A percentile compares a stretch with the other conserved stretches of the same genome.
Conservation (phyloP, 2,113 vertebrate species). For the Motacilla tschutschensis region DNA sequence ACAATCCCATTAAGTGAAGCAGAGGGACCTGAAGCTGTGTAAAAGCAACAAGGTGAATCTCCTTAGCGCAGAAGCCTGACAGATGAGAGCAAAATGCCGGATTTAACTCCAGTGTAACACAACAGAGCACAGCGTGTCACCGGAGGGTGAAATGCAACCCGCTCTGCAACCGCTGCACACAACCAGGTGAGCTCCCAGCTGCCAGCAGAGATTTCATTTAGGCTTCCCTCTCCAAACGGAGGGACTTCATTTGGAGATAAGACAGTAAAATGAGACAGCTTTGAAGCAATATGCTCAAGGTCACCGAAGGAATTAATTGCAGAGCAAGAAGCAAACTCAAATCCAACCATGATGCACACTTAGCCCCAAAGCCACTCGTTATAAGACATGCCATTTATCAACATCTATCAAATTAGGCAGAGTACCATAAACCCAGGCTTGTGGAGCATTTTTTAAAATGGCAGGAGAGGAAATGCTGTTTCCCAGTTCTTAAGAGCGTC, state of each 20-base stretch:
- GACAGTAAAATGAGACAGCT: not conserved
- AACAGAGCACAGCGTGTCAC: not conserved
- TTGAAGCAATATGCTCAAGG: constrained; percentile 5
- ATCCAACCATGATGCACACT: not conserved
- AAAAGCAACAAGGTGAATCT: constrained; percentile 58
- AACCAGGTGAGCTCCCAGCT: not conserved
- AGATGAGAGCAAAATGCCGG: constrained; percentile 22
- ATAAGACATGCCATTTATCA: constrained; percentile 2
- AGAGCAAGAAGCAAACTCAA: not conserved
- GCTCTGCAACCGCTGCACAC: not conserved
- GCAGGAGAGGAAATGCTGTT: not conserved
- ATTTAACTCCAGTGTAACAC: constrained; percentile 15
- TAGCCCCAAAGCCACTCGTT: constrained; percentile 14
- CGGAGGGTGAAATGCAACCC: not conserved
- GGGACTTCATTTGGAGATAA: not conserved
- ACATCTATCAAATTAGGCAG: constrained; percentile 34
- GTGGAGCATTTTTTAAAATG: not conserved
- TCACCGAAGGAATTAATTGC: constrained; percentile 36
- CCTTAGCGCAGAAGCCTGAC: constrained; percentile 30
- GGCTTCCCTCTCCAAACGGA: not conserved
- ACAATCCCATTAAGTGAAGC: constrained; percentile 44
- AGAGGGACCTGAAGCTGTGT: constrained; percentile 31
- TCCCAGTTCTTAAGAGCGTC: not conserved
- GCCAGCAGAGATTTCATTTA: not conserved
- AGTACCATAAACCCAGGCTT: not conserved